Evolutionary conservation across 2,113 vertebrate species (phyloP), one percentile per base, ranked within the genome.

Genomic region (Poicephalus gulielmi): DNA sequence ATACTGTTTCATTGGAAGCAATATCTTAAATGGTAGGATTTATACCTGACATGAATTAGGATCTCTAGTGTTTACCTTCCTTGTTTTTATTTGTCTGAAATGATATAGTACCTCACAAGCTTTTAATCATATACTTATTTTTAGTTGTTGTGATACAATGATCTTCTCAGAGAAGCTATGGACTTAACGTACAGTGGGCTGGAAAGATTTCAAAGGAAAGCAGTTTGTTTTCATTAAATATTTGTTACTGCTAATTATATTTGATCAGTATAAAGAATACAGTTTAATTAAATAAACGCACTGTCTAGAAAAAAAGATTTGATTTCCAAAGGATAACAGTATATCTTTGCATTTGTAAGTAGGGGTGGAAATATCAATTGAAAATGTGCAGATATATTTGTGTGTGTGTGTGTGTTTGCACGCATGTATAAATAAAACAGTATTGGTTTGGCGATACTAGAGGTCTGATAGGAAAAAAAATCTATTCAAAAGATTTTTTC

Each of bases 151-250:
- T 91, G 57, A 90, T 78, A 73, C 68, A 86, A 20, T 39, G 81
- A 66, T 94, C 79, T 96, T 84, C 86, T 95, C 25, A 8, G 85
- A 96, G 82, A 89, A 92, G 89, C 83, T 88, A 30, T 78, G 85
- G 91, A 89, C 91, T 92, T 95, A 90, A 94, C 95, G 74, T 96
- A 97, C 35, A 95, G 86, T 76, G 52, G 50, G 47, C 77, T 96
- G 81, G 88, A 91, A 96, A 92, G 63, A 85, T 97, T 97, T 97
- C 78, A 95, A 95, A 97, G 91, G 77, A 89, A 94, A 97, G 92
- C 94, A 95, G 94, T 97, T 97, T 97, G 91, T 97, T 98, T 98
- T 98, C 96, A 97, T 98, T 98, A 98, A 98, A 95, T 94, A 98
- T 94, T 93, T 97, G 93, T 96, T 97, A 94, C 78, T 94, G 85